Conservation (phyloP, 2,797 vertebrate species). For the Lerista edwardsae region DNA sequence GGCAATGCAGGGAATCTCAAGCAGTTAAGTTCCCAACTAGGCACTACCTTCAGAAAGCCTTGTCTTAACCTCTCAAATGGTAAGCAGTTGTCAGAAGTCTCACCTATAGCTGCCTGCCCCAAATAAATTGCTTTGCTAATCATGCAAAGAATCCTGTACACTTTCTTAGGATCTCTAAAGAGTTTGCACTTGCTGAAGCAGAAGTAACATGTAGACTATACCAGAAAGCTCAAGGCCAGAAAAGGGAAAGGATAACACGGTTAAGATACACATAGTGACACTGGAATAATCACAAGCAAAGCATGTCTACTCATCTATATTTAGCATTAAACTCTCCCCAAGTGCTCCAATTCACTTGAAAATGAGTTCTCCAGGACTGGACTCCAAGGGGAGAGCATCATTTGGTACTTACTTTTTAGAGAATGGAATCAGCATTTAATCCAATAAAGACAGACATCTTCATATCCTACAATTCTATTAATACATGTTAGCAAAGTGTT, state of each 20-base stretch:
- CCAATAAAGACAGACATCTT: conserved; percentile 27
- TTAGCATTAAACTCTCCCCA: not conserved
- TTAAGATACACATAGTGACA: not conserved
- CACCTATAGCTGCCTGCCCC: not conserved
- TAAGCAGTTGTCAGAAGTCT: not conserved
- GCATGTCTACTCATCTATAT: conserved; percentile 2
- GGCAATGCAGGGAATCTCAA: not conserved
- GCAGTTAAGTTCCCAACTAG: not conserved
- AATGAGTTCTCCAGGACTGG: conserved; percentile 6
- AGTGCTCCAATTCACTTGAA: conserved; percentile 2
- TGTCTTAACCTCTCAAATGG: not conserved
- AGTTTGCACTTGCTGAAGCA: not conserved
- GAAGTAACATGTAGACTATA: not conserved
- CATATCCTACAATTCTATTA: conserved; percentile 35
- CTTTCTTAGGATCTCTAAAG: not conserved
- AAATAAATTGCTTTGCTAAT: not conserved
- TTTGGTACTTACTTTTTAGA: conserved; percentile 31
- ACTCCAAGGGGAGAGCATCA: not conserved
- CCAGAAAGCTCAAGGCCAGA: not conserved
- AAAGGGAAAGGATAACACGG: not conserved
- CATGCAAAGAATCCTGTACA: not conserved
- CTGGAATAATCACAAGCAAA: conserved; percentile 4
- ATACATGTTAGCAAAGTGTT: conserved; percentile 16
- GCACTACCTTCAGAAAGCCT: not conserved
- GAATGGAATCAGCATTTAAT: conserved; percentile 22